Conservation (phyloP, 2,113 vertebrate genomes). For the Etia nguti region DNA sequence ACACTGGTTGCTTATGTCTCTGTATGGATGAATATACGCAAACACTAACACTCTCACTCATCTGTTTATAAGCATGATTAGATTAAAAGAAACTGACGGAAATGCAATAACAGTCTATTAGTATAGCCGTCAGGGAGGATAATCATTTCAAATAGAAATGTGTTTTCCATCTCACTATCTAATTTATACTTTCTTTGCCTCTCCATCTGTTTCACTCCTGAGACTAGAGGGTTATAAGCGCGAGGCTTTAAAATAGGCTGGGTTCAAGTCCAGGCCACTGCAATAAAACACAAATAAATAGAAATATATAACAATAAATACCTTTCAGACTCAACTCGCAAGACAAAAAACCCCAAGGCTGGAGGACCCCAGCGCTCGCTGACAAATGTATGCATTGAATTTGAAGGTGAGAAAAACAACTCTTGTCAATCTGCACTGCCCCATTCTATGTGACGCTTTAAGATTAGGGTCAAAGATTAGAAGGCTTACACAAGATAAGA, state of each 20-base stretch:
- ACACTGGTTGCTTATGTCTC: slow-evolving; percentile 66
- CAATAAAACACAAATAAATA: slow-evolving; percentile 51
- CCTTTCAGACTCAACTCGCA: background rate
- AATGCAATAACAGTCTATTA: slow-evolving; percentile 78
- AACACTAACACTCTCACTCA: slow-evolving; percentile 39
- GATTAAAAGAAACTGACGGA: slow-evolving; percentile 74
- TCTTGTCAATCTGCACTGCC: slow-evolving; percentile 19
- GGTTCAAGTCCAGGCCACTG: slow-evolving; percentile 50
- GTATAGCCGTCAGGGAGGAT: slow-evolving; percentile 60
- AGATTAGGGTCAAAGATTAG: slow-evolving; percentile 81
- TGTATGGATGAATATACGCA: slow-evolving; percentile 63
- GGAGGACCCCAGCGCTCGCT: background rate
- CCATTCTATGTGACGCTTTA: slow-evolving; percentile 57
- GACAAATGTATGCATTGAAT: slow-evolving; percentile 40
- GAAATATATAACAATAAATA: slow-evolving; percentile 39
- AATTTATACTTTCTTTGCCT: slow-evolving; percentile 66
- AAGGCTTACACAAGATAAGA: slow-evolving; percentile 72
- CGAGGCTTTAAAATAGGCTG: slow-evolving; percentile 27
- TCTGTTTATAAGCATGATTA: slow-evolving; percentile 74
- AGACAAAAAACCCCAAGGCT: slow-evolving; percentile 24
- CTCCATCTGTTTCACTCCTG: slow-evolving; percentile 44
- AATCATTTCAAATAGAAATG: slow-evolving; percentile 72
- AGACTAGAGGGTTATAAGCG: slow-evolving; percentile 39
- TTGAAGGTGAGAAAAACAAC: slow-evolving; percentile 45
- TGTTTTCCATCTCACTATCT: slow-evolving; percentile 68